Conservation (phyloP, 1,140 invertebrate species). For the Eciton burchellii region DNA sequence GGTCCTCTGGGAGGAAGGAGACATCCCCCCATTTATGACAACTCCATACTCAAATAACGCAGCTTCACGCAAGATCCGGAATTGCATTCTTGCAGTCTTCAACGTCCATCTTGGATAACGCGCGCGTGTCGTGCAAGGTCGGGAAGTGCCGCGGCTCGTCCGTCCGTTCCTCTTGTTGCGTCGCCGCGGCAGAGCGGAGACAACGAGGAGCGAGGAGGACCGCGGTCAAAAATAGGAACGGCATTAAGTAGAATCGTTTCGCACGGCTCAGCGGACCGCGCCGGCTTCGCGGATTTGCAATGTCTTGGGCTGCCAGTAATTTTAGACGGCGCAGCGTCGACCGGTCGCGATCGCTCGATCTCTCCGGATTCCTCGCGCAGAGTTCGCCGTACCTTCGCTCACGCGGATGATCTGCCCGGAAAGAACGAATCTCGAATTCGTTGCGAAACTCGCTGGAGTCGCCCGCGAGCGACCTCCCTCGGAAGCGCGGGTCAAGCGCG, state of each 20-base stretch:
- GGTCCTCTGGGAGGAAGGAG: too few relatives aligned
- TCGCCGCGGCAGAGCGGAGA: neutral
- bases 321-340: slow-evolving; percentile 68
- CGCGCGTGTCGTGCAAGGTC: neutral
- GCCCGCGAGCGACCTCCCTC: too few relatives aligned
- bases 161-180: neutral
- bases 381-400: slow-evolving; percentile 42
- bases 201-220: slow-evolving; percentile 40
- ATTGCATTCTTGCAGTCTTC: neutral
- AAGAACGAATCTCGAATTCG: slow-evolving; percentile 50
- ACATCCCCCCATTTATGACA: too few relatives aligned
- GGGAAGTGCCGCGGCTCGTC: neutral
- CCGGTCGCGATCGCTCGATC: slow-evolving; percentile 62
- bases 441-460: slow-evolving; percentile 43
- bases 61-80: neutral
- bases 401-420: too few relatives aligned
- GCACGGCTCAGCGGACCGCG: slow-evolving; percentile 69
- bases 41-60: neutral
- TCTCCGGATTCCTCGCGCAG: too few relatives aligned
- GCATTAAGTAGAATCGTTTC: slow-evolving; percentile 70
- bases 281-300: slow-evolving; percentile 67
- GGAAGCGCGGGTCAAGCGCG: too few relatives aligned
- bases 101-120: neutral
- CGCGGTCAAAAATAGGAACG: slow-evolving; percentile 70
- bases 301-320: slow-evolving; percentile 74